Evolutionary conservation across 2,113 vertebrate genomes (phyloP).

Genomic region (chimpanzee (Pan troglodytes)): NHGRI_mPanTro3-v2.1_pri NC_072403.2:39810001-39810500

Average conservation of each 20-base stretch:
- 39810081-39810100: background rate
- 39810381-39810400: background rate
- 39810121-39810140: background rate
- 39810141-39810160: background rate
- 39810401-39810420: too few relatives aligned
- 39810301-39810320: background rate
- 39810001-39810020: too few relatives aligned
- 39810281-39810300: background rate
- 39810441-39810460: background rate
- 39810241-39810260: background rate
- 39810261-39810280: fast-evolving
- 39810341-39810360: background rate
- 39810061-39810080: background rate
- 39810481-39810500: background rate
- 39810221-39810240: background rate
- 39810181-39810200: fast-evolving
- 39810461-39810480: background rate
- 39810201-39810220: background rate
- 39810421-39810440: background rate
- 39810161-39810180: background rate
- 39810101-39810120: background rate
- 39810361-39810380: background rate
- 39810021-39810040: background rate
- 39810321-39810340: background rate
- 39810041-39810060: background rate